Base-by-base conservation (phyloP, 2,888 invertebrate genomes). In the Meghimatium bilineatum region DNA sequence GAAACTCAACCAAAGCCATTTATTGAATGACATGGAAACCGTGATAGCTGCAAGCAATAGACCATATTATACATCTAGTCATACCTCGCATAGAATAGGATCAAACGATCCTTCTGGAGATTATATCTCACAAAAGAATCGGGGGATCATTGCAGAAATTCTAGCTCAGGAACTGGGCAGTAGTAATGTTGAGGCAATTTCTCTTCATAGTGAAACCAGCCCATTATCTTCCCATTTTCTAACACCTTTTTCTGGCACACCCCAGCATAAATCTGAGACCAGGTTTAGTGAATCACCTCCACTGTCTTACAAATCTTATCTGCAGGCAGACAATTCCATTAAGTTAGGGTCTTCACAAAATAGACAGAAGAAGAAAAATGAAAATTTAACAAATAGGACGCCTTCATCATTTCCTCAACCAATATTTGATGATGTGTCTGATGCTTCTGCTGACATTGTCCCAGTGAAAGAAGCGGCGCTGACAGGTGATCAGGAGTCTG, bases 101-200 rank as follows among this genome's bases (percentile, higher is more conserved):
- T 44, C 44, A 44, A 8, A 8, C 12, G 44, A 44, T 44, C 6
- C 44, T 44, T 44, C 44, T 44, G 44, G 44, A 12, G 12, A 5
- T 44, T 44, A 44, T 12, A 44, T 44, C 44, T 44, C 44, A 5
- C 44, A 44, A 44, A 44, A 74, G 52, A 83, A 66, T n/a, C 69
- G 74, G 32, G 79, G 83, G 5, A 79, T 83, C 29, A 83, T 83
- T n/a, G 60, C 79, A 36, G 79, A 83, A 66, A 83, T 83, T 36
- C 56, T 83, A 8, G 66, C 49, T 3, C 71, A 83, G n/a, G 83
- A 83, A 23, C 26, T 83, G 26, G 83, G 83, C 0, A 26, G 17
- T 20, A 36, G 52, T 29, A 79, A 72, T 52, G n/a, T 72, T 26
- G 66, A 72, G 0, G 72, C 74, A n/a, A 72, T 83, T 32, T 83